These are phyloP conservation scores for Anagrus nilaparvatae DNA, from an alignment of 1,140 invertebrate species.

Conservation along the genomic window DNA sequence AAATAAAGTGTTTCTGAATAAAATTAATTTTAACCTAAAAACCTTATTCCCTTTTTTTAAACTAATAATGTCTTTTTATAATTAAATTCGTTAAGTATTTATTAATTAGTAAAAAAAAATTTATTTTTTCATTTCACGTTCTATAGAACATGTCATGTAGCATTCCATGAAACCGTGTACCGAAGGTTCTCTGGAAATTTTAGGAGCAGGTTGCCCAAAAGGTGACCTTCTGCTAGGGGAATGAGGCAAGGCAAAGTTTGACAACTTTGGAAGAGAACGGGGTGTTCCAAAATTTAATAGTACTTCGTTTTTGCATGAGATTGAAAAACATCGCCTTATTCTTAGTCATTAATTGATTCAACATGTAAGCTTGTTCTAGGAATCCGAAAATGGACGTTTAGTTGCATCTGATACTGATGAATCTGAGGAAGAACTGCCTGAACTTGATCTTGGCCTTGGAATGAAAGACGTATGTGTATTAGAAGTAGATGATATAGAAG, in stretches of 20 bases:
- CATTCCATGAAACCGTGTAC: no score
- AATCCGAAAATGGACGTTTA: constrained; percentile 34
- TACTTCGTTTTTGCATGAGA: no score
- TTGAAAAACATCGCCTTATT: background rate
- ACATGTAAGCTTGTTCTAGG: constrained; percentile 24
- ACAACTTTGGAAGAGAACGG: background rate
- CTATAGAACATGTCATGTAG: no score
- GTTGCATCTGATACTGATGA: constrained; percentile 57
- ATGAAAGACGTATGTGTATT: constrained; percentile 77
- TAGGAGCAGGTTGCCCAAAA: background rate
- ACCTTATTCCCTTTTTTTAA: no score
- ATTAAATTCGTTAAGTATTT: no score
- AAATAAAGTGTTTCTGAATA: no score
- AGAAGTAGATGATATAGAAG: constrained; percentile 81
- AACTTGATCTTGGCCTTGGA: constrained; percentile 64
- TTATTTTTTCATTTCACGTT: no score
- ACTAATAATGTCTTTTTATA: no score
- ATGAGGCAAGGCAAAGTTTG: background rate
- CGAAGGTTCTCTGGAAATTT: no score
- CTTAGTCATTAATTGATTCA: constrained; percentile 9
- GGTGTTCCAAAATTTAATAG: no score
- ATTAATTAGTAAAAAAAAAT: no score
- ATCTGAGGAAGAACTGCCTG: constrained; percentile 61
- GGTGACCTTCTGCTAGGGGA: background rate
- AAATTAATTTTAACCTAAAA: no score